Evolutionary conservation across 2,113 vertebrate genomes (phyloP), one percentile per base, ranked within the genome.

Genomic region (Callionymus lyra): DNA sequence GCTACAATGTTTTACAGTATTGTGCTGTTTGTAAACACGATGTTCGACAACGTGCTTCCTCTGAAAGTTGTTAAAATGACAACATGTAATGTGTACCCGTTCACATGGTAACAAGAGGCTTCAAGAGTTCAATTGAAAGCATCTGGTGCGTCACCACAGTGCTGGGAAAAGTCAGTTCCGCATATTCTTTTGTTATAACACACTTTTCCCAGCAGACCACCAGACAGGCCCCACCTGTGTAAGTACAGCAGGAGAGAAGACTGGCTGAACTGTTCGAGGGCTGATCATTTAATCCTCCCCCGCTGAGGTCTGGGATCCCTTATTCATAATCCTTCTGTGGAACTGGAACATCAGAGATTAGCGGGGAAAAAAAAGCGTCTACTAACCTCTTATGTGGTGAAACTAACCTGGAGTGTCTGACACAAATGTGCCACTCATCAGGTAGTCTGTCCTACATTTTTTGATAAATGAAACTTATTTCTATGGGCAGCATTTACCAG

Each of bases 261-360:
- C 16, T 38, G 13, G 13, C 19, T 44, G 13, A 34, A 27, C 48
- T 54, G 37, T 67, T 50, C 34, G 19, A 48, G 15, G 38, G 40
- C 59, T 58, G 62, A 51, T 62, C 31, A 57, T 64, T 58, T 76
- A 70, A 76, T 66, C 56, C 34, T 37, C 62, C 34, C 35, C 38
- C 38, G 13, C 42, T 31, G 36, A 31, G 38, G 37, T 63, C 53
- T 70, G 47, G 44, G 55, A 65, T 59, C 33, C 38, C 64, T 63
- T 65, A 34, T 56, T 59, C 49, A 51, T 73, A 69, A 74, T 72
- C 62, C 51, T 40, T 54, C 42, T 38, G 39, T 41, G 40, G 58
- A 68, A 70, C 66, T 78, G 60, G 68, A 73, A 78, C 75, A 68
- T 77, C 51, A 50, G 57, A 74, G 74, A 78, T 78, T 77, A 80